These are phyloP conservation scores for Zaprionus capensis DNA, from an alignment of 1,140 invertebrate species.

Conservation along the genomic window DNA sequence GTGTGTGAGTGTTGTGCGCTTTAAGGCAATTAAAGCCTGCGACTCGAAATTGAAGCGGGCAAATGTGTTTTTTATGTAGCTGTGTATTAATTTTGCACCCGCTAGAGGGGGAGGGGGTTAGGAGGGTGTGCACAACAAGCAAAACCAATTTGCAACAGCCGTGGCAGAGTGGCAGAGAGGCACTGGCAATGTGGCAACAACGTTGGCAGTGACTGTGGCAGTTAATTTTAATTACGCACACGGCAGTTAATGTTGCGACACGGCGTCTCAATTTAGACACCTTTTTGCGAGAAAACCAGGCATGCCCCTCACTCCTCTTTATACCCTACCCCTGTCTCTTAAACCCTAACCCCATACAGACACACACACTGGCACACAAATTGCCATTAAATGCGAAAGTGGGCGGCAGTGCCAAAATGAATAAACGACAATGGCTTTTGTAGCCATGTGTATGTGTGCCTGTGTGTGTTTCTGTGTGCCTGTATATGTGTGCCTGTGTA, in stretches of 20 bases:
- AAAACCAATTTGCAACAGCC: slow-evolving; percentile 72
- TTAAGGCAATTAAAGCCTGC: slow-evolving; percentile 38
- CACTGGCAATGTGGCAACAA: slow-evolving; percentile 18
- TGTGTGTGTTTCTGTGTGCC: background rate
- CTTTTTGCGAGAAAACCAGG: slow-evolving; percentile 42
- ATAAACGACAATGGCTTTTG: slow-evolving; percentile 73
- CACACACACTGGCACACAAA: slow-evolving; percentile 40
- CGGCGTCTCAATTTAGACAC: slow-evolving; percentile 78
- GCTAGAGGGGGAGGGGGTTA: background rate
- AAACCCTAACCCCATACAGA: slow-evolving; percentile 10
- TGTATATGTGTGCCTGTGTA: slow-evolving; percentile 2
- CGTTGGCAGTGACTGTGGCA: slow-evolving; percentile 54
- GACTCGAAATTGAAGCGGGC: slow-evolving; percentile 30
- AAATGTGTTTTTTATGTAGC: slow-evolving; percentile 70
- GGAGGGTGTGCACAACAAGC: slow-evolving; percentile 48
- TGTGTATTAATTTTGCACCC: slow-evolving; percentile 50
- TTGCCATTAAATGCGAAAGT: slow-evolving; percentile 71
- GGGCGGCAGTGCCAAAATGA: slow-evolving; percentile 42
- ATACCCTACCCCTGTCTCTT: background rate
- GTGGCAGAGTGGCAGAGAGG: slow-evolving; percentile 17
- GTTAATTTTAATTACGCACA: slow-evolving; percentile 82
- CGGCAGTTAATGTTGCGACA: slow-evolving; percentile 64
- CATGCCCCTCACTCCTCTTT: background rate
- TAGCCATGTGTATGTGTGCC: background rate
- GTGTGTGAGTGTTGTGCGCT: slow-evolving; percentile 3